phyloP scores from a whole-genome alignment of 2,113 vertebrate genomes.

The Eptesicus fuscus region DNA sequence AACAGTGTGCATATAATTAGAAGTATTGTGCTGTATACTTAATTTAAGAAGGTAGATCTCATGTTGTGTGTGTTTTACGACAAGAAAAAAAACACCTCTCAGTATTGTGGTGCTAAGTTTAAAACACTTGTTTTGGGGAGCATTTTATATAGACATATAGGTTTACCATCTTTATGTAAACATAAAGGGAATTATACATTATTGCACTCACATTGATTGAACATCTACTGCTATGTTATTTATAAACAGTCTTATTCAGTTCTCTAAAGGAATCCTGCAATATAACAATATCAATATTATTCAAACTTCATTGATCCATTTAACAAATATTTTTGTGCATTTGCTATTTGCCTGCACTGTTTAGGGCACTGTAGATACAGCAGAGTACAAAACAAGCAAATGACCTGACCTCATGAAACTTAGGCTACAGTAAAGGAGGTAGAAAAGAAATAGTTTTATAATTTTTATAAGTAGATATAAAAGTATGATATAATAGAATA shows the following conservation, averaged over 20 bases:
- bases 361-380: background rate
- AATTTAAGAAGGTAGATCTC: background rate
- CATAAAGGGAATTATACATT: background rate
- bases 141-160: background rate
- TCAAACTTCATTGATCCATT: background rate
- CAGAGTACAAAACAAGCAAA: background rate
- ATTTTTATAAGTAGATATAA: background rate
- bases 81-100: background rate
- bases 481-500: background rate
- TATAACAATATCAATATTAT: background rate
- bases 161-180: background rate
- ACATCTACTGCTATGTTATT: background rate
- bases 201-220: background rate
- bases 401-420: background rate
- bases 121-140: background rate
- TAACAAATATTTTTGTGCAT: constrained; percentile 2
- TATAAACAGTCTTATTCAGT: background rate
- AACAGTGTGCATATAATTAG: background rate
- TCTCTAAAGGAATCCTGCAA: background rate
- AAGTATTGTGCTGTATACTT: background rate
- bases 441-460: constrained; percentile 1
- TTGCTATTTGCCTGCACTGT: background rate
- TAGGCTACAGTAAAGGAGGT: background rate
- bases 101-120: background rate
- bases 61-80: background rate